These are phyloP conservation scores for Aphis gossypii DNA, from an alignment of 1,140 invertebrate genomes.

Conservation along the genomic window DNA sequence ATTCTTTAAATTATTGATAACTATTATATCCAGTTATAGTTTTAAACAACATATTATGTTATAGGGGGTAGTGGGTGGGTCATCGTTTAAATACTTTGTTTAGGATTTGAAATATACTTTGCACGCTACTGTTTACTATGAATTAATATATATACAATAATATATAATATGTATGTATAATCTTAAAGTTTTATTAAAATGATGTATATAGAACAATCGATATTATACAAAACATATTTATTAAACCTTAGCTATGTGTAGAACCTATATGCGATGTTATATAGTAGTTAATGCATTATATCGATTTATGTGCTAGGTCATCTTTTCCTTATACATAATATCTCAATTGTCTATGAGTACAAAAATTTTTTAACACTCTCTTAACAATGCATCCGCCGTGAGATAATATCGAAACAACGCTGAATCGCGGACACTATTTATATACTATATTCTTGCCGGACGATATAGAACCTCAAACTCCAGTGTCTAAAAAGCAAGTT, in stretches of 20 bases:
- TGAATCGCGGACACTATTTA: not conserved
- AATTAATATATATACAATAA: not conserved
- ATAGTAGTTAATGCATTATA: not conserved
- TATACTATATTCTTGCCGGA: not conserved
- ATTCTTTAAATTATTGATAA: too few relatives aligned
- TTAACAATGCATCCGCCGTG: not conserved
- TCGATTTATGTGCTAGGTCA: not conserved
- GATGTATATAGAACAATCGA: not conserved
- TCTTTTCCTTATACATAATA: constrained; percentile 2
- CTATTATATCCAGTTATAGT: too few relatives aligned
- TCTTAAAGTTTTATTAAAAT: not conserved
- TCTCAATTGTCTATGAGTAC: not conserved
- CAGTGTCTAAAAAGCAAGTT: not conserved
- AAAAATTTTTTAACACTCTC: not conserved
- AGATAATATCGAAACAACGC: not conserved
- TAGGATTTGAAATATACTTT: too few relatives aligned
- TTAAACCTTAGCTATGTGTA: not conserved
- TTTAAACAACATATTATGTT: too few relatives aligned
- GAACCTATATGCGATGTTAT: not conserved
- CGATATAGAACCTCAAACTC: not conserved
- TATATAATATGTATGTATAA: not conserved
- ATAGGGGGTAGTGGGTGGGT: too few relatives aligned
- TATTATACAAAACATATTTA: not conserved
- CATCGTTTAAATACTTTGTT: too few relatives aligned
- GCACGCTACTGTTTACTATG: too few relatives aligned